These are phyloP conservation scores for Sphaerophoria rueppellii DNA, from an alignment of 2,888 invertebrate genomes.

Conservation along the genomic window DNA sequence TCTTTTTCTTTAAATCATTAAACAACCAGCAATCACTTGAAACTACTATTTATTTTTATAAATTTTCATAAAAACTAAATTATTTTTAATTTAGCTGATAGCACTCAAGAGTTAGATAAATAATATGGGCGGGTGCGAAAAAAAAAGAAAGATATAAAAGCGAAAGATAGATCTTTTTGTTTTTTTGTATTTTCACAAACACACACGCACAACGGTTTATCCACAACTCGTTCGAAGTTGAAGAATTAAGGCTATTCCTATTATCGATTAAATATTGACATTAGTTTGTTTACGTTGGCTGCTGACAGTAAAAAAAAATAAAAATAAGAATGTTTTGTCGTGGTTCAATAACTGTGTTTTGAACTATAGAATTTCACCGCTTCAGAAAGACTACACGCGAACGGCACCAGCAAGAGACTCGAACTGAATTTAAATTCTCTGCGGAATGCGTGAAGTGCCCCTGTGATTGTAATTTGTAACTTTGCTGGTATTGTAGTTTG, in stretches of 20 bases:
- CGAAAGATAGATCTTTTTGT: not conserved
- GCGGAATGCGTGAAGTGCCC: slow-evolving; percentile 14
- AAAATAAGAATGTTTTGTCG: slow-evolving; percentile 33
- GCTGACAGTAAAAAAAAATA: slow-evolving; percentile 43
- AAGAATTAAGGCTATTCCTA: not conserved
- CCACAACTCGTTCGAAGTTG: slow-evolving; percentile 24
- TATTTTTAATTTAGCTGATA: not conserved
- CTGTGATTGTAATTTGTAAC: no score
- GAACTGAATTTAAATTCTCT: slow-evolving; percentile 74
- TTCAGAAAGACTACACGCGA: slow-evolving; percentile 71
- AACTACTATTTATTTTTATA: slow-evolving; percentile 8
- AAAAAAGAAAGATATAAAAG: slow-evolving; percentile 18
- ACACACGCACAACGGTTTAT: not conserved
- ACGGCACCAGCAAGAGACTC: slow-evolving; percentile 76
- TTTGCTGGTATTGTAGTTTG: not conserved
- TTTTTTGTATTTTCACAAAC: not conserved
- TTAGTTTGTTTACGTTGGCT: slow-evolving; percentile 44
- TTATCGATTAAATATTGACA: slow-evolving; percentile 13
- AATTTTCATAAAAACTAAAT: not conserved
- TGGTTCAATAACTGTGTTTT: slow-evolving; percentile 57
- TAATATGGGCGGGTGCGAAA: not conserved
- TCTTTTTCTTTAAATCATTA: not conserved
- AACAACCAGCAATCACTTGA: slow-evolving; percentile 14
- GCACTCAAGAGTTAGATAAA: slow-evolving; percentile 36
- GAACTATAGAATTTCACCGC: slow-evolving; percentile 71